Conservation (phyloP, 2,113 vertebrate genomes). For the Myocastor coypus region DNA sequence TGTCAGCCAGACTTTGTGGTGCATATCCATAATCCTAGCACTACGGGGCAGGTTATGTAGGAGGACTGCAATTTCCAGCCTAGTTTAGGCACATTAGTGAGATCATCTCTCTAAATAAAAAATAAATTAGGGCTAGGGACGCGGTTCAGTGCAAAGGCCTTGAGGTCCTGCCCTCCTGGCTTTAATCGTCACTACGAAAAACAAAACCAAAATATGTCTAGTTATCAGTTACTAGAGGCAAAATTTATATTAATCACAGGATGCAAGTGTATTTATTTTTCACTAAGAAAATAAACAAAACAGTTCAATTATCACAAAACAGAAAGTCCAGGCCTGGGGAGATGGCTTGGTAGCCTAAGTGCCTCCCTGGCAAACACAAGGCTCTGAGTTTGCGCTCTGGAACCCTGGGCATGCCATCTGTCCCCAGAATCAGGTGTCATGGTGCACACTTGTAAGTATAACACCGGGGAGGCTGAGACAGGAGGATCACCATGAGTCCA, state of each 20-base stretch:
- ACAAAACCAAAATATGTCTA: background rate
- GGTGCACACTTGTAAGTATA: no score
- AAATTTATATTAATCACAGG: background rate
- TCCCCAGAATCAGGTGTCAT: no score
- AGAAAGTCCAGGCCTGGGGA: background rate
- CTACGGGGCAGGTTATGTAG: no score
- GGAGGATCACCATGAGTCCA: no score
- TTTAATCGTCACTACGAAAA: background rate
- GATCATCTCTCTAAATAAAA: background rate
- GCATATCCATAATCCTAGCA: background rate
- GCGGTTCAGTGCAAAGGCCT: background rate
- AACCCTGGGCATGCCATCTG: no score
- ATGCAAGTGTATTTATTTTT: background rate
- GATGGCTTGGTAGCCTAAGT: no score
- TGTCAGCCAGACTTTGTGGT: background rate
- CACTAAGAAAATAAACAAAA: conserved; percentile 8
- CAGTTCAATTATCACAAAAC: background rate
- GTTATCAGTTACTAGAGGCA: background rate
- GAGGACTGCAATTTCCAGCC: background rate
- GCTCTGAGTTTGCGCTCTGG: no score
- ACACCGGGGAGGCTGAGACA: no score
- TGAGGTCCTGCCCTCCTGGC: background rate
- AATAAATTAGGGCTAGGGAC: background rate
- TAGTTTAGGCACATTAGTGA: background rate
- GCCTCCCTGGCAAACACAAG: no score